Percentiles rank a stretch among this genome's conserved stretches.
phyloP scores from a whole-genome alignment of 2,888 invertebrate species.

The Halictus quadricinctus region DNA sequence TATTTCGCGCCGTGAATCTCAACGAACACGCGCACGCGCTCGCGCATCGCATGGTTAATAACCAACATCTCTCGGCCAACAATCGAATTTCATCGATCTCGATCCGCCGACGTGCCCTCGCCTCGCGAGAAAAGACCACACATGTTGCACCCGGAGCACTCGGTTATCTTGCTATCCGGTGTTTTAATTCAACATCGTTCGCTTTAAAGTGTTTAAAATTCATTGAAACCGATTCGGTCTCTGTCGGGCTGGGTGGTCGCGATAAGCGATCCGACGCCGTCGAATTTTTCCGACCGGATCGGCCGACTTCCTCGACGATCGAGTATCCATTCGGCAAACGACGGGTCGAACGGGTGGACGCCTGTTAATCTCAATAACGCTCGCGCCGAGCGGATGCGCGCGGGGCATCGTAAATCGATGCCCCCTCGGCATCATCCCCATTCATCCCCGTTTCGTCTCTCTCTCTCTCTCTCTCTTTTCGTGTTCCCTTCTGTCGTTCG shows the following conservation, averaged over 20 bases:
- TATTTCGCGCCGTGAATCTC: conserved; percentile 69
- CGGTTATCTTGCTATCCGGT: neutral
- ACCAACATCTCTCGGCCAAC: conserved; percentile 10
- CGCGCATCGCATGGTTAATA: conserved; percentile 28
- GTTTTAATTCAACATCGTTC: neutral
- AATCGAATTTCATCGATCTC: conserved; percentile 6
- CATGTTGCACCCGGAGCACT: neutral
- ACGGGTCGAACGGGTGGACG: conserved; percentile 56
- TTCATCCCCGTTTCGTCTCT: neutral
- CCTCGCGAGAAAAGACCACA: neutral
- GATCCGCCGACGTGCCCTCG: neutral
- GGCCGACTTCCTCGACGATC: conserved; percentile 65
- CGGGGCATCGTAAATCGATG: conserved; percentile 77
- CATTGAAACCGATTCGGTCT: neutral
- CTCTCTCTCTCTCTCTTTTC: too few relatives aligned
- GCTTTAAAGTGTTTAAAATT: conserved; percentile 10
- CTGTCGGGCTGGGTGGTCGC: conserved; percentile 23
- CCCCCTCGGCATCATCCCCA: conserved; percentile 42
- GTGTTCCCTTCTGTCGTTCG: neutral
- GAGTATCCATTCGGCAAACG: conserved; percentile 71
- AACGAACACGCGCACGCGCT: conserved; percentile 27
- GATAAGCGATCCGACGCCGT: conserved; percentile 23
- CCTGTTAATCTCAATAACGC: conserved; percentile 81
- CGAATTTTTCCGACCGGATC: conserved; percentile 40
- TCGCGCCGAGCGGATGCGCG: conserved; percentile 77